phyloP scores from a whole-genome alignment of 2,113 vertebrate species.

The Eptesicus fuscus region DNA sequence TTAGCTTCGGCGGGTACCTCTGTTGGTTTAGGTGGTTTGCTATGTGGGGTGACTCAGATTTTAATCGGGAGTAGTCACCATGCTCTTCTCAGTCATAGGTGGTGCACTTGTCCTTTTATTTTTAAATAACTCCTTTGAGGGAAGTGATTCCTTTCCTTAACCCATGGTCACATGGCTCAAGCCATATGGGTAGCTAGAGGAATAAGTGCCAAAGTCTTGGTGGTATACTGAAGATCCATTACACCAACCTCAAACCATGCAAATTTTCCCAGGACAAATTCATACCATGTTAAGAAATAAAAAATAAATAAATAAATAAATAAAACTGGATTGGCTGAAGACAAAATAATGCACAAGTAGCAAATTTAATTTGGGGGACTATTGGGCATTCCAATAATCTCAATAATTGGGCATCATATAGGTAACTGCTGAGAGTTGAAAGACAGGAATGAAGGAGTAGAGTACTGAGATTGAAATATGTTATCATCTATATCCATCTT shows the following conservation, averaged over 20 bases:
- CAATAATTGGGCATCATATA: neutral
- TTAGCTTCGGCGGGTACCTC: neutral
- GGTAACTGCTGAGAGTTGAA: neutral
- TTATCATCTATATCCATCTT: neutral
- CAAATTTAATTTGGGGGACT: neutral
- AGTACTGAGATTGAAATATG: neutral
- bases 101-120: neutral
- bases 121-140: neutral
- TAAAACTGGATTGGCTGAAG: neutral
- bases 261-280: neutral
- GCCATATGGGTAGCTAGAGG: neutral
- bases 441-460: neutral
- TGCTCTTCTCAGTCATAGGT: neutral
- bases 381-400: neutral
- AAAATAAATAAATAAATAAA: neutral
- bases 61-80: neutral
- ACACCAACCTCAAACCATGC: neutral
- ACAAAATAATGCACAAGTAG: neutral
- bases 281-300: neutral
- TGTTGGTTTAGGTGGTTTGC: neutral
- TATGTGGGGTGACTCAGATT: neutral
- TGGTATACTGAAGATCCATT: neutral
- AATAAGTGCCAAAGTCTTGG: neutral
- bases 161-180: neutral
- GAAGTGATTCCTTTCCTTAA: neutral